Base-by-base conservation (phyloP, 2,797 vertebrate species). In the Poeciliopsis paucimaculata region DNA sequence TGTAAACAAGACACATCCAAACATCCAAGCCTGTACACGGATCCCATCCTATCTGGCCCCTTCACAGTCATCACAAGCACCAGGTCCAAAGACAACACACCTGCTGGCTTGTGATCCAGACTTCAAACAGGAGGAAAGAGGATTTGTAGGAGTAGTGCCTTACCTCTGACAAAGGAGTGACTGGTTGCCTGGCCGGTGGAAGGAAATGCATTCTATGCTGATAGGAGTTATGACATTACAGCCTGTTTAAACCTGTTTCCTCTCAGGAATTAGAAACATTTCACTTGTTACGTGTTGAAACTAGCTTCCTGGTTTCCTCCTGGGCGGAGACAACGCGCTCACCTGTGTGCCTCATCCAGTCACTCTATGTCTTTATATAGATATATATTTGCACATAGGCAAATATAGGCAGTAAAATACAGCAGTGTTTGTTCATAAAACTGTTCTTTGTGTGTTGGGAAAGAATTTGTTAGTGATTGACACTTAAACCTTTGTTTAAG, bases 251-350 rank as follows among this genome's bases (percentile, higher is more conserved):
- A 93, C 93, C 88, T 73, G 94, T 93, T 94, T 45, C 47, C 41
- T 0, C 43, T 81, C 75, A 83, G 91, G 89, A 92, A 93, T 92
- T 82, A 70, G 62, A 91, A 90, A 81, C 72, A 92, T 92, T 84
- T 88, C 1, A 39, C 53, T 66, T 78, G 34, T 47, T 68, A 75
- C 34, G 60, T 28, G 77, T 10, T 41, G 23, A 75, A 80, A 79
- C 84, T 77, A 73, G 55, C 75, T 64, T 73, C 45, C 70, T 57
- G 71, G 76, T 81, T 82, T 47, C 28, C 34, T n/a, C 73, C n/a
- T 11, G 10, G 15, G 70, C 72, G 39, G 60, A 78, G 64, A 60
- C 68, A 57, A 71, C 43, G 0, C 2, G 2, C 62, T 51, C n/a
- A 70, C 36, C 3, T 0, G 12, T 39, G 9, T 0, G 11, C 9